Evolutionary conservation across 2,113 vertebrate genomes (phyloP).

Genomic region (Eurypyga helias): DNA sequence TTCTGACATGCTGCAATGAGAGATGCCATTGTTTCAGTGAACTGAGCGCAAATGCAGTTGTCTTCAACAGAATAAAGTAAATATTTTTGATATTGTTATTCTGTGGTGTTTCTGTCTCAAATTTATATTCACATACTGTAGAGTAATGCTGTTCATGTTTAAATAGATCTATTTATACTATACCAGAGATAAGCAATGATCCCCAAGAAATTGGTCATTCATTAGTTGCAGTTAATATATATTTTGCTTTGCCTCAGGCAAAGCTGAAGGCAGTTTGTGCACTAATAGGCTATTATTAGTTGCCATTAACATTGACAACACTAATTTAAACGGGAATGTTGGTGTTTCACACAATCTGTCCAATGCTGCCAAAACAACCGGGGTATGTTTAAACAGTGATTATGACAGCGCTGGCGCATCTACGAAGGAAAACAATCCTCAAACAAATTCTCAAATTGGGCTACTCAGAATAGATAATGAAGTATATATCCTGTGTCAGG

Average conservation of each 20-base stretch:
- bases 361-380: slow-evolving; percentile 19
- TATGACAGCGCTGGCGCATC: background rate
- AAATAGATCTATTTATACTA: slow-evolving; percentile 12
- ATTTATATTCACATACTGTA: background rate
- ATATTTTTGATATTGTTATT: background rate
- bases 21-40: background rate
- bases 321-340: slow-evolving; percentile 7
- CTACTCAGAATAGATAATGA: background rate
- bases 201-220: slow-evolving; percentile 46
- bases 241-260: slow-evolving; percentile 51
- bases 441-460: background rate
- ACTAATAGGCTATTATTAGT: slow-evolving; percentile 39
- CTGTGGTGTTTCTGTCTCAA: background rate
- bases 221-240: slow-evolving; percentile 30
- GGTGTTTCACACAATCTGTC: slow-evolving; percentile 24
- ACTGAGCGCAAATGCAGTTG: background rate
- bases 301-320: slow-evolving; percentile 35
- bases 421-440: background rate
- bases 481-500: background rate
- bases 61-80: background rate
- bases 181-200: slow-evolving; percentile 16
- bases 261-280: slow-evolving; percentile 32
- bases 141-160: background rate
- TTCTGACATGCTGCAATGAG: background rate
- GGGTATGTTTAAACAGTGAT: background rate